These are phyloP conservation scores for Himalopsyche tibetana DNA, from an alignment of 2,888 invertebrate species.

Conservation along the genomic window DNA sequence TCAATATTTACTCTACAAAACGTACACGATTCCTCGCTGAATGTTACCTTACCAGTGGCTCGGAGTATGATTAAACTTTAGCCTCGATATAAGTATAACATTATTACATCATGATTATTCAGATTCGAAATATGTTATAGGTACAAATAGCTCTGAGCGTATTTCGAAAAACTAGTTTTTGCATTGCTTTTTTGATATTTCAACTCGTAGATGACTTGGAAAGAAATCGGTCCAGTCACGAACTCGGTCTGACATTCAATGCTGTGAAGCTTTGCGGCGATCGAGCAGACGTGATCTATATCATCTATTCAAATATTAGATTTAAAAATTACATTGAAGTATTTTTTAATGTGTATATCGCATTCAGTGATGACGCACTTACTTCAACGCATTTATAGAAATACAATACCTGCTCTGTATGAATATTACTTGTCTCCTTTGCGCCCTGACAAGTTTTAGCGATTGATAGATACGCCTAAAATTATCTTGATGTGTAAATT, in stretches of 20 bases:
- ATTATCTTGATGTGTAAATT: no score
- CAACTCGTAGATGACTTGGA: slow-evolving; percentile 11
- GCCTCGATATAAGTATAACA: background rate
- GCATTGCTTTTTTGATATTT: slow-evolving; percentile 31
- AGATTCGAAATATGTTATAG: slow-evolving; percentile 23
- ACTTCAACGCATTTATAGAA: no score
- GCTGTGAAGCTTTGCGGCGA: background rate
- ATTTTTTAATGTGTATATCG: background rate
- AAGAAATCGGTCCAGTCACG: slow-evolving; percentile 39
- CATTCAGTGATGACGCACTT: no score
- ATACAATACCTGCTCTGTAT: no score
- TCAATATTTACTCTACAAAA: background rate
- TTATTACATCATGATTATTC: slow-evolving; percentile 40
- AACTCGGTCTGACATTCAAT: slow-evolving; percentile 31
- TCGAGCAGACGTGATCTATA: slow-evolving; percentile 9
- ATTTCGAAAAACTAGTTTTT: slow-evolving; percentile 22
- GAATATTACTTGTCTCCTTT: no score
- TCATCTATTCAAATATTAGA: background rate
- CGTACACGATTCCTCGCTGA: background rate
- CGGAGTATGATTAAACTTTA: background rate
- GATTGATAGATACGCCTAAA: no score
- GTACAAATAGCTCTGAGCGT: slow-evolving; percentile 12
- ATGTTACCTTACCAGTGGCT: background rate
- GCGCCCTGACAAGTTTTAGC: no score
- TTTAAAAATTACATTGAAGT: no score